Conservation (phyloP, 2,797 vertebrate genomes). For the Pseudochaenichthys georgianus region DNA sequence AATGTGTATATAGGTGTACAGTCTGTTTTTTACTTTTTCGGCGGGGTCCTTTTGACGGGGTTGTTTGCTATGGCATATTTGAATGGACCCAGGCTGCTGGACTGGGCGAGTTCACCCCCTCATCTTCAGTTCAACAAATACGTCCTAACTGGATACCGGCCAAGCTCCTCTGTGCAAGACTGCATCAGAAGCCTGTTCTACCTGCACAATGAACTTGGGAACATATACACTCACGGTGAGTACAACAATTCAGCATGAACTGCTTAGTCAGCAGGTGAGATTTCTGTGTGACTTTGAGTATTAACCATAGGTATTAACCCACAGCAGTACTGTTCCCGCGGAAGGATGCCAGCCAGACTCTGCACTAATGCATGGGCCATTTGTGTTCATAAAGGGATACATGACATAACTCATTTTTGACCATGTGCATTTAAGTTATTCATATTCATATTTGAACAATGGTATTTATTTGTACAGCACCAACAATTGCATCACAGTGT, state of each 20-base stretch:
- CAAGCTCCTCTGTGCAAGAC: conserved; percentile 90
- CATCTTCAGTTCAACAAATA: conserved; percentile 96
- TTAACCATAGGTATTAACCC: not conserved
- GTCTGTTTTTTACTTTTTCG: conserved; percentile 77
- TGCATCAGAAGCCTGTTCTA: conserved; percentile 94
- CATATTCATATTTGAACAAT: not conserved
- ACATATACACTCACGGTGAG: conserved; percentile 97
- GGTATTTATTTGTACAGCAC: no score
- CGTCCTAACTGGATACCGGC: conserved; percentile 93
- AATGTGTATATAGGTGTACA: conserved; percentile 81
- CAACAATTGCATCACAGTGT: no score
- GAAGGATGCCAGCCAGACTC: not conserved
- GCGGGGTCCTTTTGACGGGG: conserved; percentile 75
- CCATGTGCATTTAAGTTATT: not conserved
- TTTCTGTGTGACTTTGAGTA: conserved; percentile 24
- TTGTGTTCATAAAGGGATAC: not conserved
- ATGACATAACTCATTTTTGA: not conserved
- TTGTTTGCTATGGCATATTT: conserved; percentile 89
- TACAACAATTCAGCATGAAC: not conserved
- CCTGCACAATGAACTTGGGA: conserved; percentile 96
- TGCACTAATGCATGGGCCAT: not conserved
- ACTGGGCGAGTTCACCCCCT: conserved; percentile 92
- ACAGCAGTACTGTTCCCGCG: conserved; percentile 13
- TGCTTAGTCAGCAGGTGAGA: conserved; percentile 32
- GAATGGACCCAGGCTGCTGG: conserved; percentile 91